Percentiles rank a stretch among this genome's conserved stretches.
Evolutionary conservation across 1,140 invertebrate genomes (phyloP).

Genomic region (Heliconius himera): DNA sequence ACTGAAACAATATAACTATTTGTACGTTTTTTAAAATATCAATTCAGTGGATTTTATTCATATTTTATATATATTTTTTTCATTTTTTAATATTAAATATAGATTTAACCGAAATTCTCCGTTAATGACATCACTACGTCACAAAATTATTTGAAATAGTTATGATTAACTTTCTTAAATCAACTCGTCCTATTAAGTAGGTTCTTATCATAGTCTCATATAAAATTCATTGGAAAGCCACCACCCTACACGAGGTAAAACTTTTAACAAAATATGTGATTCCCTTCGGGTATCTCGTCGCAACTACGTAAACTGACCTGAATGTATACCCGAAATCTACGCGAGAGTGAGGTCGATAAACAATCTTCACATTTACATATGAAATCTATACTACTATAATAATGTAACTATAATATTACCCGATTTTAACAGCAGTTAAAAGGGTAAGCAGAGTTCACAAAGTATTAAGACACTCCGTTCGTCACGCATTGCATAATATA

Average conservation of each 20-base stretch:
- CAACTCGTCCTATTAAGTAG: neutral
- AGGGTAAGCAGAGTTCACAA: too few relatives aligned
- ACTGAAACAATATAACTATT: too few relatives aligned
- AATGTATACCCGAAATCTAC: neutral
- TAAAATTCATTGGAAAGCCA: neutral
- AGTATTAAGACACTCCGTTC: too few relatives aligned
- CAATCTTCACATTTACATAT: neutral
- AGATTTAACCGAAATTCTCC: too few relatives aligned
- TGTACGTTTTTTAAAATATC: neutral
- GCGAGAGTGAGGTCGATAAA: neutral
- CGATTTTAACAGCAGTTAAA: too few relatives aligned
- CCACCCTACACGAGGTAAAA: neutral
- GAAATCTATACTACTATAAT: neutral
- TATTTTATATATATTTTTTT: too few relatives aligned
- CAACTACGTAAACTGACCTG: neutral
- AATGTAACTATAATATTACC: too few relatives aligned
- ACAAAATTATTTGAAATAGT: too few relatives aligned
- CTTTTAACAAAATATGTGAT: neutral
- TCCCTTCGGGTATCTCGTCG: neutral
- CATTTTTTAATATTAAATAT: neutral
- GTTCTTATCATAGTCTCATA: neutral
- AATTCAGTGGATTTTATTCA: too few relatives aligned
- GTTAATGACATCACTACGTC: too few relatives aligned
- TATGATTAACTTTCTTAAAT: too few relatives aligned
- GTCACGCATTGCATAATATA: too few relatives aligned